These are phyloP conservation scores for Myopa testacea DNA, from an alignment of 2,888 invertebrate species.

Conservation along the genomic window DNA sequence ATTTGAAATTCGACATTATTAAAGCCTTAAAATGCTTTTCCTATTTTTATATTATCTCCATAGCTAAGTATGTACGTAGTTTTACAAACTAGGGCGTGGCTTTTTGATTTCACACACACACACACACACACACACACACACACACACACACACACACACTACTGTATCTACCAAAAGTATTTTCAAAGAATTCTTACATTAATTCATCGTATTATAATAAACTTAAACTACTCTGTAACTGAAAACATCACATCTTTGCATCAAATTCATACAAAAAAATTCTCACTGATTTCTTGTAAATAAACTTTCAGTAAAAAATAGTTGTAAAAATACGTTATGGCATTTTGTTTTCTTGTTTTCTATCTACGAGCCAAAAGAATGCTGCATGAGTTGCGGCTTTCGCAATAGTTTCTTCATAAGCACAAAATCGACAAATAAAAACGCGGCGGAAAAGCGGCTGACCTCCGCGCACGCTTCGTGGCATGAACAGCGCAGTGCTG, in stretches of 20 bases:
- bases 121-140: background rate
- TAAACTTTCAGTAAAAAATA: background rate
- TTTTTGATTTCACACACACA: background rate
- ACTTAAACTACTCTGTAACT: background rate
- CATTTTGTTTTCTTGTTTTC: background rate
- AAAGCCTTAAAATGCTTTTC: too few relatives aligned
- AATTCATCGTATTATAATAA: background rate
- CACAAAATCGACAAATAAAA: background rate
- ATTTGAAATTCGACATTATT: too few relatives aligned
- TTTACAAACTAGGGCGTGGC: background rate
- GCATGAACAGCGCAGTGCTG: background rate
- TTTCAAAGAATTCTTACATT: background rate
- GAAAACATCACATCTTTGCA: slow-evolving; percentile 5
- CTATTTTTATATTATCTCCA: too few relatives aligned
- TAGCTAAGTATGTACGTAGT: too few relatives aligned
- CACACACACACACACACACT: background rate
- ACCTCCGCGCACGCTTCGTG: slow-evolving; percentile 8
- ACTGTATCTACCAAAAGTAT: slow-evolving; percentile 18
- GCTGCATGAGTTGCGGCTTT: background rate
- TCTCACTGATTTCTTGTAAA: slow-evolving; percentile 14
- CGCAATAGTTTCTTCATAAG: slow-evolving; percentile 13
- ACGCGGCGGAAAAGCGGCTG: slow-evolving; percentile 15
- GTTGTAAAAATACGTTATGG: background rate
- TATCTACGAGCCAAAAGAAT: background rate
- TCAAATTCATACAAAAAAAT: background rate